Evolutionary conservation across 2,113 vertebrate genomes (phyloP).

Genomic region (Ranitomeya variabilis): DNA sequence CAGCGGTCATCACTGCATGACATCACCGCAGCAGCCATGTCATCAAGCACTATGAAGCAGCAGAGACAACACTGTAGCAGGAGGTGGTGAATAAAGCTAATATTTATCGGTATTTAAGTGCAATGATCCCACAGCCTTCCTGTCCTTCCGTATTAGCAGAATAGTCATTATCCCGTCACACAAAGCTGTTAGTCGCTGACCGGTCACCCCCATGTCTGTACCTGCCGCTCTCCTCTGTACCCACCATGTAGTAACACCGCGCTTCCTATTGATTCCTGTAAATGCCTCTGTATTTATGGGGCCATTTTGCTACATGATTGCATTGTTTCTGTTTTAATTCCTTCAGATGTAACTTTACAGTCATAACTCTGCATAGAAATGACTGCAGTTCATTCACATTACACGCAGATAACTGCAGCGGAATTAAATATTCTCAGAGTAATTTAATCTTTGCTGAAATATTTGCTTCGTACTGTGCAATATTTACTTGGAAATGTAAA

Average conservation of each 20-base stretch:
- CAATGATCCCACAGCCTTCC: neutral
- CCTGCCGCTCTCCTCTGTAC: neutral
- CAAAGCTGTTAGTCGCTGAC: slow-evolving; percentile 7
- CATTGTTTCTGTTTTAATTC: slow-evolving; percentile 17
- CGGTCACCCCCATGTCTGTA: slow-evolving; percentile 12
- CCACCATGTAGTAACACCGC: neutral
- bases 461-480: slow-evolving; percentile 31
- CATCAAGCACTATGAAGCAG: no score
- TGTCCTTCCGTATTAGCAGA: neutral
- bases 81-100: no score
- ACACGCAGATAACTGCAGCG: neutral
- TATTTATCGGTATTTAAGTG: no score
- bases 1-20: no score
- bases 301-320: slow-evolving; percentile 16
- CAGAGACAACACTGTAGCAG: no score
- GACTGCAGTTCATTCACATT: slow-evolving; percentile 5
- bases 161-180: neutral
- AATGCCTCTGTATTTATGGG: slow-evolving; percentile 15
- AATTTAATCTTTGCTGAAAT: slow-evolving; percentile 23
- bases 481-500: slow-evolving; percentile 20
- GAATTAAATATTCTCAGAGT: slow-evolving; percentile 11
- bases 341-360: slow-evolving; percentile 2
- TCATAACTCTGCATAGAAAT: slow-evolving; percentile 9
- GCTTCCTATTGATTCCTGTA: neutral
- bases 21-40: no score